Base-by-base conservation (phyloP, 2,113 vertebrate species). In the Spilogale gracilis region DNA sequence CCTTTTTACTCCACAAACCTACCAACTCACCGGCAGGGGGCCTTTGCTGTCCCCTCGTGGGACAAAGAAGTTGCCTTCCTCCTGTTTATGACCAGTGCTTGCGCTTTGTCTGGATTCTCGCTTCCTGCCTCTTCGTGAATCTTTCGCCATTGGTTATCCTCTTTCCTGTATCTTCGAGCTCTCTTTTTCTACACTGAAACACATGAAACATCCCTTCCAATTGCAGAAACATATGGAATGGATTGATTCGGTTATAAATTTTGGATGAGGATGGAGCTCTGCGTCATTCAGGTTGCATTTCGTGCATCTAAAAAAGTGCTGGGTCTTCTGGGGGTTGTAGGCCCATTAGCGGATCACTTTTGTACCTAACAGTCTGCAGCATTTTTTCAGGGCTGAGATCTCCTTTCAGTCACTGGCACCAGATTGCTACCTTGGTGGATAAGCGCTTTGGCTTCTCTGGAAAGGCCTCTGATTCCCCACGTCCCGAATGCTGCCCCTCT, bases 121-220 rank as follows among this genome's bases (percentile, higher is more conserved):
- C 56, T 80, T 83, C 87, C 20, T 78, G 43, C 54, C 11, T 54
- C 86, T 84, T 69, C 43, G 3, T 6, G 9, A 20, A 9, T 82
- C 48, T 58, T 69, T 80, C 52, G 54, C 38, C 82, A 0, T 10
- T 58, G 74, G 32, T 23, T 17, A 12, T 21, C 38, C 56, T 30
- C 27, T 67, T 60, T 74, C 61, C 76, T 83, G 21, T 7, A 21
- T 80, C 80, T 71, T 91, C 38, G 50, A 7, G 69, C 45, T 79
- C 74, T 82, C 45, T 48, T 18, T 13, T 52, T 88, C 76, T 85
- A 58, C 56, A 27, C 54, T 63, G 65, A 93, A 71, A 65, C 7
- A 30, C 48, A n/a, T 89, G 61, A 11, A 54, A 94, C 67, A 18
- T 89, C 89, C 67, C 71, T 95, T 97, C 87, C 43, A 9, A 9